These are phyloP conservation scores for Lampris megalopsis DNA, from an alignment of 2,113 vertebrate genomes.

Conservation along the genomic window DNA sequence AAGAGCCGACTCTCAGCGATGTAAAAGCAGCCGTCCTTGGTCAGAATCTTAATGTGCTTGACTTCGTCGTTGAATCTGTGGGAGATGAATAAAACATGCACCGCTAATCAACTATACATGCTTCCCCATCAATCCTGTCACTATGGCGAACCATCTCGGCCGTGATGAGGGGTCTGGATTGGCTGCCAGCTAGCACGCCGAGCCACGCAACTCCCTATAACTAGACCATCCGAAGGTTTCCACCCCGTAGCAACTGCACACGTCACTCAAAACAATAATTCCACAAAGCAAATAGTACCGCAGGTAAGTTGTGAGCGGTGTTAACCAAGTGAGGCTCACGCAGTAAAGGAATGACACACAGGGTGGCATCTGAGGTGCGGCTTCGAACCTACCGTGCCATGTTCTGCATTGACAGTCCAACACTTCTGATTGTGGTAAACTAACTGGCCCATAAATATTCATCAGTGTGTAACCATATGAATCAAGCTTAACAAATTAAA, in stretches of 20 bases:
- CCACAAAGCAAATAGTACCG: not conserved
- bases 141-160: slow-evolving; percentile 41
- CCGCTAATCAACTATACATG: slow-evolving; percentile 64
- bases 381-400: no score
- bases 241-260: not conserved
- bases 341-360: no score
- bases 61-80: slow-evolving; percentile 96
- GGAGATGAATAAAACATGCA: slow-evolving; percentile 85
- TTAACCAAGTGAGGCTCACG: no score
- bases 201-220: slow-evolving; percentile 26
- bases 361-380: no score
- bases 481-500: no score
- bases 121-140: slow-evolving; percentile 44
- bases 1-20: slow-evolving; percentile 95
- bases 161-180: slow-evolving; percentile 6
- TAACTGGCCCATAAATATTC: no score
- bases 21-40: slow-evolving; percentile 93
- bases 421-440: no score
- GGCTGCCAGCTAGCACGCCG: slow-evolving; percentile 29
- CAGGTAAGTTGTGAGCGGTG: not conserved
- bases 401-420: no score
- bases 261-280: slow-evolving; percentile 1
- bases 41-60: slow-evolving; percentile 98
- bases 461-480: no score
- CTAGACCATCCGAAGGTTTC: not conserved